Evolutionary conservation across 2,888 invertebrate genomes (phyloP).

Genomic region (Dinocampus coccinellae): DNA sequence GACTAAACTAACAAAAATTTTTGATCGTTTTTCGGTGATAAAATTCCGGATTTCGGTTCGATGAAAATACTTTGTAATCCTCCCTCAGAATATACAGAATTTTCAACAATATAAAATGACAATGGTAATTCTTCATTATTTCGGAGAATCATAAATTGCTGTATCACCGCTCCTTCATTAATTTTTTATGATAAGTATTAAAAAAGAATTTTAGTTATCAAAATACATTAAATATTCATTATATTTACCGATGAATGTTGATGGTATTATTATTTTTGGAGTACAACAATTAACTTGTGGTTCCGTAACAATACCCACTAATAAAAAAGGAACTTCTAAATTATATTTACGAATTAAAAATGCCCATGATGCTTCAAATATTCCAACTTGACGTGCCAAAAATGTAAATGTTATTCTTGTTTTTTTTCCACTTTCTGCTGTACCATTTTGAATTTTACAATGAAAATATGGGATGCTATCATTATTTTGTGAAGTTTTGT

Average conservation of each 20-base stretch:
- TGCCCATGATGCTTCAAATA: constrained; percentile 78
- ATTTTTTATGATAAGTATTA: too few relatives aligned
- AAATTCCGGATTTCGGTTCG: constrained; percentile 71
- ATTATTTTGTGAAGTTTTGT: constrained; percentile 70
- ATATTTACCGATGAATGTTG: constrained; percentile 73
- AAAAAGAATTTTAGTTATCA: neutral
- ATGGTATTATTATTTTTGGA: constrained; percentile 74
- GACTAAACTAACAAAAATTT: constrained; percentile 70
- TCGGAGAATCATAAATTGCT: constrained; percentile 69
- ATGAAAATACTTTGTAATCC: constrained; percentile 71
- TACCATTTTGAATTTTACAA: constrained; percentile 75
- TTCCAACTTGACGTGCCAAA: constrained; percentile 75
- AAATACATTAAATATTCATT: neutral
- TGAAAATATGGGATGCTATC: constrained; percentile 69
- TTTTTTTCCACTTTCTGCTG: constrained; percentile 74
- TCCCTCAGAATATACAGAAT: constrained; percentile 73
- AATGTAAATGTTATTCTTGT: constrained; percentile 76
- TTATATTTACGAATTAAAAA: constrained; percentile 74
- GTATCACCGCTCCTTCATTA: constrained; percentile 63
- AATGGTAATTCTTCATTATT: constrained; percentile 73
- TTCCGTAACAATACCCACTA: constrained; percentile 76
- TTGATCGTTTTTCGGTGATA: constrained; percentile 71
- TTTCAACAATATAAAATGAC: constrained; percentile 72
- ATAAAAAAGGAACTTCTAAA: constrained; percentile 73
- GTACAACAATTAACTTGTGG: constrained; percentile 75